Evolutionary conservation across 2,113 vertebrate genomes (phyloP).

Genomic region (Delphinus delphis): DNA sequence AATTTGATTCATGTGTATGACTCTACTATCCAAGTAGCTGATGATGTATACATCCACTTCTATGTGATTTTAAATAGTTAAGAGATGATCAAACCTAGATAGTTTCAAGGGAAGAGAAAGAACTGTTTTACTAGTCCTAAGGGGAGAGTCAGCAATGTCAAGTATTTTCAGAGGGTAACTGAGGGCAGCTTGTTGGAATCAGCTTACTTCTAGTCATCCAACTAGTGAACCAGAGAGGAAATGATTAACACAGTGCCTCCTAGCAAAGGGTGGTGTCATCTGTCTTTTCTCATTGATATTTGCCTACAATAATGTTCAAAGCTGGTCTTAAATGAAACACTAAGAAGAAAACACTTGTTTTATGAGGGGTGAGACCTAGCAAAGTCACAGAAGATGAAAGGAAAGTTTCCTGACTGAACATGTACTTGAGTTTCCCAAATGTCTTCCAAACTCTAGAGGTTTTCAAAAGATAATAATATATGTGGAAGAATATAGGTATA

Average conservation of each 20-base stretch:
- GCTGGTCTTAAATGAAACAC: not conserved
- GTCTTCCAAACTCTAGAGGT: not conserved
- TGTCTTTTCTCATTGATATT: not conserved
- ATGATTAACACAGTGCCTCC: conserved; percentile 11
- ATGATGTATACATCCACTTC: not conserved
- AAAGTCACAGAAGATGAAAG: not conserved
- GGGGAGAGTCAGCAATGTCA: not conserved
- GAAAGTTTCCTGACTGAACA: not conserved
- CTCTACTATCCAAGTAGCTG: not conserved
- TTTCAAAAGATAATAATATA: not conserved
- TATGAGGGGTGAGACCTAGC: too few relatives aligned
- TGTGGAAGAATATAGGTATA: not conserved
- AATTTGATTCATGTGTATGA: not conserved
- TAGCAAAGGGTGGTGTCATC: not conserved
- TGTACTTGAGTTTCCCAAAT: not conserved
- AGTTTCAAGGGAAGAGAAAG: not conserved
- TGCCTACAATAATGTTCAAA: not conserved
- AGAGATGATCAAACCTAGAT: not conserved
- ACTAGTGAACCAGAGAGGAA: conserved; percentile 5
- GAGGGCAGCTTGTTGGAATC: not conserved
- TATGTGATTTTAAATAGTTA: not conserved
- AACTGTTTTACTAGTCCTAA: not conserved
- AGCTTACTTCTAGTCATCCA: not conserved
- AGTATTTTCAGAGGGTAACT: not conserved
- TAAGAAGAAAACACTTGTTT: not conserved